Conservation (phyloP, 2,797 vertebrate genomes). For the Channallabes apus region DNA sequence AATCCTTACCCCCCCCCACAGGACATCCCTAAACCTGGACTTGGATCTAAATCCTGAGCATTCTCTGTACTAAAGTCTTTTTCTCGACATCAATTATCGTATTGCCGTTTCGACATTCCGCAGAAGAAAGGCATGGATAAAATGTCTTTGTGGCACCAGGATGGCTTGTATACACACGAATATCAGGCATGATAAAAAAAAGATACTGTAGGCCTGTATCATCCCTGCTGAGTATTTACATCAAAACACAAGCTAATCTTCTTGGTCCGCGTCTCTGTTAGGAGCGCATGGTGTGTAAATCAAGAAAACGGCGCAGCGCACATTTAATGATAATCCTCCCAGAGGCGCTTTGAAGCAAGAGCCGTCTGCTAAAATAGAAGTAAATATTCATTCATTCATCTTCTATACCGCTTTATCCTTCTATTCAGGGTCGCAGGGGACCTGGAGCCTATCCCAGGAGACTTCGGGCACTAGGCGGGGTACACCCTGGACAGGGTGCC, state of each 20-base stretch:
- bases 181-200: conserved; percentile 6
- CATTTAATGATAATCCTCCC: conserved; percentile 59
- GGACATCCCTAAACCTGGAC: conserved; percentile 34
- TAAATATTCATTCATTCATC: no score
- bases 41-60: conserved; percentile 31
- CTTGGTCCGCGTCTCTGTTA: conserved; percentile 12
- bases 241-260: conserved; percentile 39
- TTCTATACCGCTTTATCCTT: no score
- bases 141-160: conserved; percentile 60
- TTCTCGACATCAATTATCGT: conserved; percentile 45
- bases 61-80: conserved; percentile 41
- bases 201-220: background rate
- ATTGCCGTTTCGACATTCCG: conserved; percentile 59
- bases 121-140: conserved; percentile 49
- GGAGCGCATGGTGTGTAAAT: conserved; percentile 19
- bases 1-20: conserved; percentile 5
- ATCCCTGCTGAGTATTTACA: conserved; percentile 35
- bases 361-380: conserved; percentile 21
- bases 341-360: conserved; percentile 19
- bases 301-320: conserved; percentile 62
- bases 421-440: no score
- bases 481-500: no score
- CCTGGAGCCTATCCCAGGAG: no score
- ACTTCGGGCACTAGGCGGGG: no score
- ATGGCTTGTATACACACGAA: conserved; percentile 21